Percentiles rank a stretch among this genome's conserved stretches.
phyloP scores from a whole-genome alignment of 2,888 invertebrate species.

The Cephus pygmeus region DNA sequence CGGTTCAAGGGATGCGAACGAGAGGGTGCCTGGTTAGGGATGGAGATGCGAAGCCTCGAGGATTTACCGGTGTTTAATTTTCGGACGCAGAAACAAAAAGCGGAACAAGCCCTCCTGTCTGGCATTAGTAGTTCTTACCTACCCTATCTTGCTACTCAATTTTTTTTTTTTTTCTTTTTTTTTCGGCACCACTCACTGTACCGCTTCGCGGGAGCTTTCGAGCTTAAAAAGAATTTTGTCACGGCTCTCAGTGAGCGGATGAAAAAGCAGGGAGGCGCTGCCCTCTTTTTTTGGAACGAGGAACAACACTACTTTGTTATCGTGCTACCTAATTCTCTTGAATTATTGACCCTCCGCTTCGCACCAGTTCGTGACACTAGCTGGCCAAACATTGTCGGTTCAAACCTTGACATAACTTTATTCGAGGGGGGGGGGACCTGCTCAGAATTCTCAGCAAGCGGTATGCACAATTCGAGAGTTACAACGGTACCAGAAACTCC shows the following conservation, averaged over 20 bases:
- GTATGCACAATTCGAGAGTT: neutral
- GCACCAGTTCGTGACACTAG: neutral
- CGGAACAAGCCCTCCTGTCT: neutral
- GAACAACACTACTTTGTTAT: slow-evolving; percentile 5
- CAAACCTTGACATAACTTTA: neutral
- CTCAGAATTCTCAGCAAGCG: neutral
- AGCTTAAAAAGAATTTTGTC: slow-evolving; percentile 8
- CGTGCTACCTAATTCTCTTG: neutral
- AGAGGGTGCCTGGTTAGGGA: neutral
- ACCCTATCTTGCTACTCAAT: neutral
- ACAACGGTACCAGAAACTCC: neutral
- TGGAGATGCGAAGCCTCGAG: neutral
- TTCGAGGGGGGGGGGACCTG: neutral
- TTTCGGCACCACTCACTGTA: neutral
- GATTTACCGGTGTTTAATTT: slow-evolving; percentile 15
- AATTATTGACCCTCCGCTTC: neutral
- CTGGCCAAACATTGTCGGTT: neutral
- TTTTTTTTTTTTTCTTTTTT: neutral
- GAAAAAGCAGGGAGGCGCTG: neutral
- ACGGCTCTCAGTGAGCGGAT: neutral
- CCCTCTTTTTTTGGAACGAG: neutral
- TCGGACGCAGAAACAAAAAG: slow-evolving; percentile 4
- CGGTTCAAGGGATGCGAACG: slow-evolving; percentile 1
- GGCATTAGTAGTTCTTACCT: slow-evolving; percentile 9
- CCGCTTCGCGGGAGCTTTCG: slow-evolving; percentile 5